Conservation (phyloP, 2,113 vertebrate species). For the Boulengeromyrus knoepffleri region DNA sequence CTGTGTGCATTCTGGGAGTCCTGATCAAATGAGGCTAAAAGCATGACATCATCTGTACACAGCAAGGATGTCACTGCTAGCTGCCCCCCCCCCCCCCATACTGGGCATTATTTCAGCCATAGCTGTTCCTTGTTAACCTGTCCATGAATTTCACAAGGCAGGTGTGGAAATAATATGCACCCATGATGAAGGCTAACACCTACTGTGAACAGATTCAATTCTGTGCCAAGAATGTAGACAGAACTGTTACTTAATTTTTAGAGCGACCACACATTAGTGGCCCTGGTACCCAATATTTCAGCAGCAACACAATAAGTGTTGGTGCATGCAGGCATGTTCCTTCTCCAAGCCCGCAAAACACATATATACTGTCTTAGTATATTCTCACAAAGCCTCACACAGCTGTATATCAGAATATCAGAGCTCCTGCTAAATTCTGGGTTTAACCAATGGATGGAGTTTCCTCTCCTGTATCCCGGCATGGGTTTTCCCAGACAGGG, state of each 20-base stretch:
- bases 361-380: background rate
- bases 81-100: background rate
- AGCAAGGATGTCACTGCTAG: background rate
- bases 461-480: background rate
- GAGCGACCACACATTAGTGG: background rate
- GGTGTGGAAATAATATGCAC: background rate
- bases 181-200: background rate
- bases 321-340: background rate
- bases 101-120: background rate
- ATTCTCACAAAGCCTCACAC: background rate
- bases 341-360: background rate
- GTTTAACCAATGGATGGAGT: background rate
- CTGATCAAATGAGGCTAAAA: background rate
- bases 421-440: background rate
- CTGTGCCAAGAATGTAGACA: background rate
- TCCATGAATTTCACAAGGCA: background rate
- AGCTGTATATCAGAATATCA: background rate
- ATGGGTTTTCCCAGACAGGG: background rate
- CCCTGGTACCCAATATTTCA: background rate
- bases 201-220: background rate
- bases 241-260: background rate
- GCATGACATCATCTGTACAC: background rate
- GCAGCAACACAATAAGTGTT: background rate
- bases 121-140: background rate
- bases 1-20: background rate